Conservation (phyloP, 2,797 vertebrate genomes). For the Manis pentadactyla region DNA sequence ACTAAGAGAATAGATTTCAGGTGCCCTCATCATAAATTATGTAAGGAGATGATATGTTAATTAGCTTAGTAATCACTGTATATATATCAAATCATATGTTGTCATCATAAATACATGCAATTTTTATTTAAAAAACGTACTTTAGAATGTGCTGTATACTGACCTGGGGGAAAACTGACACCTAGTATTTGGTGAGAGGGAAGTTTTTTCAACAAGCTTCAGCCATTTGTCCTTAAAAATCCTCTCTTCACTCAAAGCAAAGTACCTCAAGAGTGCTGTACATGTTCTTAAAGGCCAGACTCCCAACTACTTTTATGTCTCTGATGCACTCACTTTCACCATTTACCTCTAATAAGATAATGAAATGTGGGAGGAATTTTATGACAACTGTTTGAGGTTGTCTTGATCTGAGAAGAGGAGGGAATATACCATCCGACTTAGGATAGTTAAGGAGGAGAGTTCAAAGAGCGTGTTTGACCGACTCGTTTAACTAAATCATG, state of each 20-base stretch:
- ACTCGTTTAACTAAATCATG: background rate
- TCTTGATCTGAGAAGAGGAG: background rate
- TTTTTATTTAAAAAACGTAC: background rate
- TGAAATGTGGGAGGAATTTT: background rate
- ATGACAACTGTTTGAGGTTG: background rate
- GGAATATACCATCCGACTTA: background rate
- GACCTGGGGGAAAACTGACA: background rate
- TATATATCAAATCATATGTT: background rate
- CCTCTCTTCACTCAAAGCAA: background rate
- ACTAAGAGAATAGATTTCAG: background rate
- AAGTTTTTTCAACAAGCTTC: background rate
- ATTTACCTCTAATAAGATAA: background rate
- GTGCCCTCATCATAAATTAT: background rate
- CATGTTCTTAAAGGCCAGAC: background rate
- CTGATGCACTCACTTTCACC: background rate
- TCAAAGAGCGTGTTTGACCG: background rate
- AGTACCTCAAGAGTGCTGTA: background rate
- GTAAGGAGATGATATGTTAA: background rate
- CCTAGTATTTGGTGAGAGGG: background rate
- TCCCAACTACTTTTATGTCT: background rate
- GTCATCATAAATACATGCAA: background rate
- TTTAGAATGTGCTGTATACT: background rate
- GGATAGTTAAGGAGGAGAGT: background rate
- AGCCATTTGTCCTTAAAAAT: background rate
- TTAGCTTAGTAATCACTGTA: background rate